Conservation (phyloP, 2,797 vertebrate genomes). For the Galaxias olidus region DNA sequence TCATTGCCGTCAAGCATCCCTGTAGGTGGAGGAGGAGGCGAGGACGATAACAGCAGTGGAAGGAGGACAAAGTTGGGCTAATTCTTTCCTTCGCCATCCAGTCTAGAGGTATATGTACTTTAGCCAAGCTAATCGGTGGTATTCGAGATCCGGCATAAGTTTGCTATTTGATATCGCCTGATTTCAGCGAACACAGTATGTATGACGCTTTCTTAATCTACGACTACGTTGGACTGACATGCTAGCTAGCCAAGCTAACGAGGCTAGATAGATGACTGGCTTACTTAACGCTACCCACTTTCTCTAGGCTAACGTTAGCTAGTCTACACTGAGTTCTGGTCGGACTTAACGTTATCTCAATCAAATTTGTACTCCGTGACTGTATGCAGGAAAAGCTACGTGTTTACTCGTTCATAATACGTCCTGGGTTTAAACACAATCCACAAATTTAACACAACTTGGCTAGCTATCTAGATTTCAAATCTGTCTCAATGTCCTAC, state of each 20-base stretch:
- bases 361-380: not conserved
- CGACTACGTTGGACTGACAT: no score
- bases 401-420: not conserved
- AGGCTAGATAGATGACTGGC: slow-evolving; percentile 66
- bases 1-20: slow-evolving; percentile 44
- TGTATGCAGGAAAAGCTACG: not conserved
- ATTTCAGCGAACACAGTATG: slow-evolving; percentile 37
- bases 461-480: not conserved
- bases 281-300: slow-evolving; percentile 37
- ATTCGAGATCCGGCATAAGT: slow-evolving; percentile 7
- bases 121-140: slow-evolving; percentile 17
- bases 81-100: slow-evolving; percentile 47
- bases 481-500: not conserved
- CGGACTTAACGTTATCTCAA: not conserved
- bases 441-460: not conserved
- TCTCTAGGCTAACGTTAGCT: not conserved
- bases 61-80: slow-evolving; percentile 64
- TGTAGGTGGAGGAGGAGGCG: slow-evolving; percentile 46
- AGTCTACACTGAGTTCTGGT: not conserved
- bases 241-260: slow-evolving; percentile 52
- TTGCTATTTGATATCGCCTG: slow-evolving; percentile 11
- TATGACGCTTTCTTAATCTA: not conserved
- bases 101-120: slow-evolving; percentile 13
- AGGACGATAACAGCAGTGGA: slow-evolving; percentile 57
- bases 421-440: not conserved